Base-by-base conservation (phyloP, 2,888 invertebrate genomes). In the Cantharis lateralis region DNA sequence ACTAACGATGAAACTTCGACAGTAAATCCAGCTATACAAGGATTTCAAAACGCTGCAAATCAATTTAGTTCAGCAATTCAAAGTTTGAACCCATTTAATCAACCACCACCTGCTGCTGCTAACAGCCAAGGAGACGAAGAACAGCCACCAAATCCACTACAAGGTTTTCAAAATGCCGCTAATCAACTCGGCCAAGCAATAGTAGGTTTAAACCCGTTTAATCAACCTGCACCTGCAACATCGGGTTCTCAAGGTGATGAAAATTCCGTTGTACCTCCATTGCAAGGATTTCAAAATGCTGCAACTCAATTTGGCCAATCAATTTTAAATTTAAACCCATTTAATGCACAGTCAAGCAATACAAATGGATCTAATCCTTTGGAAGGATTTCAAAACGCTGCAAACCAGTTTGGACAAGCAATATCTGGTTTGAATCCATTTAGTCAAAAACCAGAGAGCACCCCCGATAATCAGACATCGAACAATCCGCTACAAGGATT, bases 191-290 rank as follows among this genome's bases (percentile, higher is more conserved):
- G 64, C 4, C 61, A 62, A 15, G 15, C 20, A n/a, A 24, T 66
- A 20, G n/a, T 20, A n/a, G 71, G n/a, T 32, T 70, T 77, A 4
- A 81, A 81, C 70, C 80, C 81, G 10, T 81, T 82, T 66, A 73
- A 78, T 64, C 81, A 74, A 16, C 70, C 64, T 13, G 72, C 80
- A 18, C 74, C 2, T n/a, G 26, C 26, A 28, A 16, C 66, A 13
- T 18, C 75, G 15, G 74, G 68, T 4, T 48, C 73, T n/a, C 73
- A 74, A 70, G 68, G 66, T 10, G 77, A 77, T n/a, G 74, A 24
- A 24, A 28, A 26, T 13, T 48, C 70, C 1, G 20, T 72, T 11
- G 62, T 63, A 32, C 71, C 76, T 13, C 75, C 78, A 9, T 63
- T 78, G 2, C 80, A 79, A 79, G 71, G 71, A 26, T 48, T 81